Evolutionary conservation across 2,888 invertebrate genomes (phyloP), one percentile per base, ranked within the genome.

Genomic region (Leptinotarsa peninsularis): DNA sequence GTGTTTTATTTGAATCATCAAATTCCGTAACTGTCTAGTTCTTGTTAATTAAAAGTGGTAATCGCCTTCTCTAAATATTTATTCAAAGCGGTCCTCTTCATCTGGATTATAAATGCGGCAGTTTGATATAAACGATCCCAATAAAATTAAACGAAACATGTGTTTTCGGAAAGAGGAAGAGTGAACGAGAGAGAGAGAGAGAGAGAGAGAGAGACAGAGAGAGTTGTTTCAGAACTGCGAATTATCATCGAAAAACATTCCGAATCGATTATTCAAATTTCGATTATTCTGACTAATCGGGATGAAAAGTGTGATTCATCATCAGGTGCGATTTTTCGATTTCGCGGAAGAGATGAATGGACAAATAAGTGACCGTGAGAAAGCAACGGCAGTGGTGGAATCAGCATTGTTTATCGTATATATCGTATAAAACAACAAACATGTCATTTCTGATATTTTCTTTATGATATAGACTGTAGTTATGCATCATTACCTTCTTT

Each of bases 41-140:
- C 71, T 77, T 73, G 73, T 77, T 77, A 77, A 77, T 77, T 75
- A 77, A 77, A 71, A 73, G 77, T 73, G 75, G 75, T 77, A 77
- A 77, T 77, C 74, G 71, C 49, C 67, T 71, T 77, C 73, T 71
- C 73, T 75, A 77, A 77, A 77, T 77, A 77, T 77, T 77, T 77
- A 77, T 67, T 49, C 66, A 67, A 18, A 66, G 71, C 75, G 77
- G 77, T 60, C 43, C 27, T 72, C 71, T 76, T 76, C 73, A 76
- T 74, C 73, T 76, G 23, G 43, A 17, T 60, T 67, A 69, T 54
- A 70, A 74, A 74, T 56, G 66, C 66, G 54, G 70, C 70, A 70
- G 70, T 70, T 70, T 70, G 70, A 70, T 70, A 70, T 56, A 49
- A 70, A 58, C 43, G 63, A 63, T 58, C 15, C 70, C 49, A 70